Conservation (phyloP, 2,113 vertebrate genomes). For the Eclectus roratus region DNA sequence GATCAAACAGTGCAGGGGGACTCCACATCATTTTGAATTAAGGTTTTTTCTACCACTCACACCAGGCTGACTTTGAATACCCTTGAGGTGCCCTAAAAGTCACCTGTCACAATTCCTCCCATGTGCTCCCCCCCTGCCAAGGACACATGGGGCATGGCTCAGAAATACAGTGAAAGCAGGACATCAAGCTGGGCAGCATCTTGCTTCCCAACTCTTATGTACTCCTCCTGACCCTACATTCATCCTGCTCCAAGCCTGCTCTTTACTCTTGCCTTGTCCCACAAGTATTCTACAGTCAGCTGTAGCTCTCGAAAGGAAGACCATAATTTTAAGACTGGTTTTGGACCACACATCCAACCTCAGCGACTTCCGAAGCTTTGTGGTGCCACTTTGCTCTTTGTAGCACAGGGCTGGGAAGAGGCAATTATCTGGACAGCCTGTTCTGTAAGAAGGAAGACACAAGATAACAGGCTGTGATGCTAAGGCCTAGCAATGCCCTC, state of each 20-base stretch:
- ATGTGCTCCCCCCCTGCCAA: accelerated
- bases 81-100: not conserved
- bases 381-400: not conserved
- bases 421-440: not conserved
- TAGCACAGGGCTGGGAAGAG: not conserved
- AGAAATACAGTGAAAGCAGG: not conserved
- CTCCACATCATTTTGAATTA: not conserved
- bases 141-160: not conserved
- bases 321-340: not conserved
- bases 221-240: not conserved
- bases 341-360: not conserved
- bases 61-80: not conserved
- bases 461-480: not conserved
- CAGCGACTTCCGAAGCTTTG: not conserved
- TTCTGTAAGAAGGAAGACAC: not conserved
- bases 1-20: not conserved
- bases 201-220: not conserved
- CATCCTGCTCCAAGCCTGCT: not conserved
- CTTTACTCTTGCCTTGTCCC: not conserved
- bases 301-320: not conserved
- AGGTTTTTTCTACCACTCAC: not conserved
- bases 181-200: not conserved
- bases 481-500: not conserved
- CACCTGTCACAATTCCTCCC: not conserved
- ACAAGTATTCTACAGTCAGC: not conserved